Base-by-base conservation (phyloP, 2,797 vertebrate genomes). In the Microcaecilia unicolor region DNA sequence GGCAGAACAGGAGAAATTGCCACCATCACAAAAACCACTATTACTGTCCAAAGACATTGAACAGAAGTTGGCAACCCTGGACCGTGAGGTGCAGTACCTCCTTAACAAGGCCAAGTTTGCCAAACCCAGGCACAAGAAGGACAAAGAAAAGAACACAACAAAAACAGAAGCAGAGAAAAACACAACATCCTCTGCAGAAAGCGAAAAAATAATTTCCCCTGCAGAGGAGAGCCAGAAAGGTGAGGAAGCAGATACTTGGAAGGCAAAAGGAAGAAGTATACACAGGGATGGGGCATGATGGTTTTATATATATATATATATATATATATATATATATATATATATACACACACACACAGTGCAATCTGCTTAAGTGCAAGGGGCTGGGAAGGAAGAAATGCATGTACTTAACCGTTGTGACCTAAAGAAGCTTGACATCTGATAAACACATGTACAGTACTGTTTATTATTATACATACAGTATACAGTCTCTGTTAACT, bases 31-130 rank as follows among this genome's bases (percentile, higher is more conserved):
- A 55, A 88, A 83, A 9, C 96, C 94, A 0, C 10, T 92, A 30
- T 67, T 99, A 38, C 72, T 99, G 15, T 93, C 94, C 25, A 99
- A 94, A 70, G 96, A 99, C 48, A 85, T 99, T 0, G 96, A 98
- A 64, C 62, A 88, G 34, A 97, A 93, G 58, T 78, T 94, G 38
- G 42, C 80, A 15, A 80, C 92, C 21, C 70, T 98, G 47, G 91
- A 99, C 46, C 74, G 96, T 3, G 94, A 99, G 51, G 89, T 99
- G 29, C 94, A 95, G 55, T 99, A 98, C 59, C 63, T 99, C 34
- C 83, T 99, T 27, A 99, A 94, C 62, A 99, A 99, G 61, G 94
- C 94, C 36, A 99, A 97, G 71, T 97, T 99, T 28, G 69, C 87
- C 18, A 98, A 96, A 55, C 93, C 92, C 1, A 93, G 88, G 44